A percentile compares a stretch with the other conserved stretches of the same genome.
These are phyloP conservation scores for Nymphalis io DNA, from an alignment of 1,140 invertebrate species.

Conservation along the genomic window DNA sequence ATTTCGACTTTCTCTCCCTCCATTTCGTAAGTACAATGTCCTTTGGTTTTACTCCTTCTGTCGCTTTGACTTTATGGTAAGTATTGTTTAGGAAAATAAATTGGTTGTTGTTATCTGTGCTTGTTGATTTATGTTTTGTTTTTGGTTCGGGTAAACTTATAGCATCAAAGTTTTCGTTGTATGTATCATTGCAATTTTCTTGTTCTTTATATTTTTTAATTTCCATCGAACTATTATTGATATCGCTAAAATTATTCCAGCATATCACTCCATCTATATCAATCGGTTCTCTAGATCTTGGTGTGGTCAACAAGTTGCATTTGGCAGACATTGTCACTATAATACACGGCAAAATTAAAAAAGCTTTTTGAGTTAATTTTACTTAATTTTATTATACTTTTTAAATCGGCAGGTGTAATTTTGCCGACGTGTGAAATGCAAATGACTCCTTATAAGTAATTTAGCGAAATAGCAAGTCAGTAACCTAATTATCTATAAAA, in stretches of 20 bases:
- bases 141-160: conserved; percentile 28
- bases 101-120: conserved; percentile 32
- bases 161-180: background rate
- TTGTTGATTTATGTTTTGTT: conserved; percentile 44
- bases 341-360: background rate
- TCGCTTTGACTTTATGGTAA: conserved; percentile 26
- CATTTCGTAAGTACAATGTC: conserved; percentile 64
- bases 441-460: conserved; percentile 1
- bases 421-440: background rate
- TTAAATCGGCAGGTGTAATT: conserved; percentile 8
- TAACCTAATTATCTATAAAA: conserved; percentile 20
- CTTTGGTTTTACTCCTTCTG: conserved; percentile 41
- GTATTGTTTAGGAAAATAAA: conserved; percentile 34
- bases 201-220: background rate
- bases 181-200: background rate
- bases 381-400: background rate
- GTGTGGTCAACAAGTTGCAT: conserved; percentile 43
- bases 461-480: conserved; percentile 37
- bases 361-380: no score
- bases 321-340: conserved; percentile 42
- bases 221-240: background rate
- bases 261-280: conserved; percentile 48
- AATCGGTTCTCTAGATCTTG: conserved; percentile 66
- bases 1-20: conserved; percentile 63
- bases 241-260: conserved; percentile 53